Evolutionary conservation across 2,113 vertebrate genomes (phyloP), one percentile per base, ranked within the genome.

Genomic region (Narcine bancroftii): DNA sequence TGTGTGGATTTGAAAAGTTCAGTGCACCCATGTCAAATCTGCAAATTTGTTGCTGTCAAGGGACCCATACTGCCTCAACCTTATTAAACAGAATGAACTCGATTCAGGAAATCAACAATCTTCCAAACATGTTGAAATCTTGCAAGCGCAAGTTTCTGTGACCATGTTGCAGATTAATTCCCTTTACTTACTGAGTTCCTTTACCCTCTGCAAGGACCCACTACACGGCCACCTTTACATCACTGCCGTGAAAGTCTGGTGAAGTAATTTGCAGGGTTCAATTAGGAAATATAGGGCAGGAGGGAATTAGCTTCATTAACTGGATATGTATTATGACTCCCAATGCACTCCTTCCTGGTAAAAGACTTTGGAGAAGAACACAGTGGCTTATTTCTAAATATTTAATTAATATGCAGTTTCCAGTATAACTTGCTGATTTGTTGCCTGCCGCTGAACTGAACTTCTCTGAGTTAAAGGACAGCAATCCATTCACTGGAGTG

Each of bases 261-360:
- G 65, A 69, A 69, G 56, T 91, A 91, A 91, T 91, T 91, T 60
- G 81, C 33, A 36, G 63, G 26, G 47, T 91, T 69, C 89, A 39
- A 91, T 71, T 11, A 71, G 65, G 39, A 69, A 69, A 91, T 71
- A 11, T 63, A 91, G 42, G 65, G 33, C 42, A 45, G 65, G 71
- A 91, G 39, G 42, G 89, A 71, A 71, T 91, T 91, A 69, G 47
- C 89, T 69, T 10, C 39, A 69, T 71, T 69, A 47, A 71, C 42
- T 91, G n/a, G n/a, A 47, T 91, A 91, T 69, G 69, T 89, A 69
- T 66, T 89, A 89, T 89, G 39, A 89, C 60, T 91, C 39, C 89
- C 63, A 69, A 15, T 45, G 39, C 42, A 45, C 66, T 29, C 39
- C 65, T 91, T 69, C 39, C 10, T 69, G 26, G 47, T 69, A 45